Evolutionary conservation across 2,888 invertebrate genomes (phyloP), one percentile per base, ranked within the genome.

Genomic region (Omphaloscelis lunosa): DNA sequence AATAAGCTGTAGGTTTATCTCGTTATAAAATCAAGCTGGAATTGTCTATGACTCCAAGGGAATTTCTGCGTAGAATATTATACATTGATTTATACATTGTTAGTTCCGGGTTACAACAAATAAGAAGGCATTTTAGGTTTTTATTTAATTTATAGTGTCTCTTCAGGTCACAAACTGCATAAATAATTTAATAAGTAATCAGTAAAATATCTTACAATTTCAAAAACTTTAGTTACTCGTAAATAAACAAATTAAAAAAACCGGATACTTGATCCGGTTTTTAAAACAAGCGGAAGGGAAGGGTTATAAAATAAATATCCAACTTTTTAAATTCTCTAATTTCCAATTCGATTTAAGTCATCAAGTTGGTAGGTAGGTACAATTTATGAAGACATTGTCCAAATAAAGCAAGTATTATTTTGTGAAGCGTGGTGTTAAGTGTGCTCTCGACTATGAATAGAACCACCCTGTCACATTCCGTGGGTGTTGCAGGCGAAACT

Each of bases 1-100:
- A 86, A 89, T 85, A 89, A 84, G 82, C 74, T 73, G 82, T 84
- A 78, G 80, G 80, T 83, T 83, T 89, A 90, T 89, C 89, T 86
- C 67, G 70, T 79, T 85, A 86, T 86, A 80, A 83, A 87, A 91
- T 92, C 89, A 68, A 76, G 70, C 70, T 79, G 59, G 80, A 83
- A 88, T 87, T 87, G 82, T 87, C 73, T 80, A 66, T 80, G 80
- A 73, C 61, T 61, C 59, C 67, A 70, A 76, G 82, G 73, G 73
- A 85, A 77, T 84, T 83, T 77, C 76, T 67, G 63, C 53, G 23
- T 65, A 76, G 23, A 63, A 12, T 27, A 17, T 53, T 59, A 73
- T 58, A 67, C 15, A 65, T n/a, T n/a, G n/a, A n/a, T n/a, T n/a
- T n/a, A n/a, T n/a, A n/a, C n/a, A n/a, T n/a, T 15, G 63, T 56